Base-by-base conservation (phyloP, 2,888 invertebrate genomes). In the Strigamia transsilvanica region DNA sequence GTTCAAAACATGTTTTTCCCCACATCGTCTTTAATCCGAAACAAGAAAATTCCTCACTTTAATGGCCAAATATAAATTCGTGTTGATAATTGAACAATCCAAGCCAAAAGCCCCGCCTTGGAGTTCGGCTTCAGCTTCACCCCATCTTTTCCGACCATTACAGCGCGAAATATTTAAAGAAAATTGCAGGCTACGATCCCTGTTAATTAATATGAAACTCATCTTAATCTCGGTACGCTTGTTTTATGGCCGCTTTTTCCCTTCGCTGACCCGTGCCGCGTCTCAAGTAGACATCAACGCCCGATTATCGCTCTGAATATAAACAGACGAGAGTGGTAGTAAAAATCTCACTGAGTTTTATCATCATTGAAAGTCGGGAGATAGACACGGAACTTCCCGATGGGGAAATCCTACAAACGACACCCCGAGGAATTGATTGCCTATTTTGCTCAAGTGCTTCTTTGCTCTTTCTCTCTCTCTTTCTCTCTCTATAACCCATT, bases 261-360 rank as follows among this genome's bases (percentile, higher is more conserved):
- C 56, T 56, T 56, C 56, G 56, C 56, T 56, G 56, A 56, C 56
- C 56, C 56, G 18, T 56, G 56, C 18, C 21, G 56, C 18, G 4
- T 56, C 56, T 56, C 56, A 56, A 56, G 7, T 56, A 56, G 56
- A 18, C 18, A 56, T 56, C 56, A 56, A 56, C 56, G 56, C 56
- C 18, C 56, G 56, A 56, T 56, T 56, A 56, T 56, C 56, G 56
- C 56, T 56, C 56, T 56, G 56, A 56, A 56, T 56, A 56, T 56
- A 56, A 56, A 56, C 56, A 56, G n/a, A n/a, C 56, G 56, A 56
- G 56, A 56, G 56, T 56, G 56, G 56, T 18, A 56, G 56, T 56
- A 56, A 56, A 56, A 56, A 56, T 56, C 56, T 18, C 18, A 15
- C 18, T 56, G 18, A 18, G n/a, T 56, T 56, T 56, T 56, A 56